phyloP scores from a whole-genome alignment of 2,888 invertebrate species.

The Ecliptopera silaceata region DNA sequence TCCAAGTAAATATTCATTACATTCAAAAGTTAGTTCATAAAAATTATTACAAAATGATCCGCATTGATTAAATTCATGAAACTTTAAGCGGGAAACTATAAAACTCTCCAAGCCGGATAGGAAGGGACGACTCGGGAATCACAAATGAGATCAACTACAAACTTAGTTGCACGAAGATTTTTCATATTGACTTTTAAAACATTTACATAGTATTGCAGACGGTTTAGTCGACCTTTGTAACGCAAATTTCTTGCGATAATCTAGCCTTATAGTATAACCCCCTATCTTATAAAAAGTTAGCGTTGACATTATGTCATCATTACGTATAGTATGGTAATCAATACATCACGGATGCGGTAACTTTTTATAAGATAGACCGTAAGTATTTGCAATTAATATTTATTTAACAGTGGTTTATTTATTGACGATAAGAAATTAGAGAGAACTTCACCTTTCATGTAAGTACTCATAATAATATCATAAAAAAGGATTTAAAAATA shows the following conservation, averaged over 20 bases:
- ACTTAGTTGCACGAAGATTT: constrained; percentile 36
- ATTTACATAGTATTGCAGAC: constrained; percentile 26
- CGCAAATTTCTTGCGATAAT: background rate
- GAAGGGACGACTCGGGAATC: constrained; percentile 54
- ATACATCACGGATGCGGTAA: too few species aligned
- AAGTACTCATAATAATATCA: too few species aligned
- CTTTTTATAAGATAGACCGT: too few species aligned
- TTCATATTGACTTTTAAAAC: constrained; percentile 31
- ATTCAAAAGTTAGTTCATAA: constrained; percentile 57
- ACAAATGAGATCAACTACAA: constrained; percentile 53
- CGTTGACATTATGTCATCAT: too few species aligned
- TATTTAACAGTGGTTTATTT: too few species aligned
- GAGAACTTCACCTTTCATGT: too few species aligned
- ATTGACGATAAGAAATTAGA: too few species aligned
- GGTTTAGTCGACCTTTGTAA: constrained; percentile 20
- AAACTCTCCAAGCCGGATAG: constrained; percentile 57
- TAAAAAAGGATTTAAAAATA: too few species aligned
- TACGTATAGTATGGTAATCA: too few species aligned
- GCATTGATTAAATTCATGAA: constrained; percentile 68
- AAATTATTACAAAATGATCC: constrained; percentile 63
- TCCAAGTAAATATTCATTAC: constrained; percentile 55
- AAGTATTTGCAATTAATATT: too few species aligned
- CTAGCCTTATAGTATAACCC: too few species aligned
- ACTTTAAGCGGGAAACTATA: constrained; percentile 69
- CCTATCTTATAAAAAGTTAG: too few species aligned